These are phyloP conservation scores for Marasmarcha lunaedactyla DNA, from an alignment of 2,888 invertebrate species.

Conservation along the genomic window DNA sequence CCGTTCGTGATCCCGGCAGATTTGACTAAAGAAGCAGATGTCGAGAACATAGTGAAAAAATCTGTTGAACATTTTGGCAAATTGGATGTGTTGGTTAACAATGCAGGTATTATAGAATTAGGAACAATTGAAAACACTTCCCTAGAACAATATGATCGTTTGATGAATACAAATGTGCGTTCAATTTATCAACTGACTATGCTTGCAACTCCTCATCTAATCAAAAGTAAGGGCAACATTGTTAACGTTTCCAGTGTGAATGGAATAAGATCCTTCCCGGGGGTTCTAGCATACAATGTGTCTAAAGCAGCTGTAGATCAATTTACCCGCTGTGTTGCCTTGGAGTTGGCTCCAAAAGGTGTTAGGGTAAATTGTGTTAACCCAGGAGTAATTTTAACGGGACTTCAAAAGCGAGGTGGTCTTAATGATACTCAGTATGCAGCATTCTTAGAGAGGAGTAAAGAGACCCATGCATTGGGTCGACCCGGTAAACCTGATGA, in stretches of 20 bases:
- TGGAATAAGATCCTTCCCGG: conserved; percentile 90
- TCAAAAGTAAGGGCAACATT: conserved; percentile 87
- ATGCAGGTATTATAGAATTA: conserved; percentile 86
- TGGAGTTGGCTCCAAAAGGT: conserved; percentile 85
- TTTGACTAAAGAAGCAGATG: conserved; percentile 79
- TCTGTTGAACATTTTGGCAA: conserved; percentile 81
- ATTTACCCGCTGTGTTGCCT: conserved; percentile 90
- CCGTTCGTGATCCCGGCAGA: conserved; percentile 77
- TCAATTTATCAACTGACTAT: conserved; percentile 86
- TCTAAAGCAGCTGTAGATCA: conserved; percentile 96
- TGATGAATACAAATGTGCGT: conserved; percentile 92
- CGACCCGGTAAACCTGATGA: conserved; percentile 86
- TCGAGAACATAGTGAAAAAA: conserved; percentile 76
- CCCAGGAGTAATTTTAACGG: conserved; percentile 92
- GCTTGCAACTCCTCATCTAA: conserved; percentile 87
- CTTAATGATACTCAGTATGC: conserved; percentile 84
- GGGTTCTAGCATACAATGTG: conserved; percentile 90
- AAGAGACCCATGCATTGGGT: conserved; percentile 92
- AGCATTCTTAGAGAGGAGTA: conserved; percentile 85
- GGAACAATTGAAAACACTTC: conserved; percentile 89
- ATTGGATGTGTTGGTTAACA: conserved; percentile 88
- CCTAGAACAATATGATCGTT: conserved; percentile 87
- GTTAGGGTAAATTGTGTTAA: conserved; percentile 93
- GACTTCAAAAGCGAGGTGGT: conserved; percentile 89
- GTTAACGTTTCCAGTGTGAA: conserved; percentile 97